A percentile compares a stretch with the other conserved stretches of the same genome.
Conservation (phyloP, 2,113 vertebrate species). For the Notothenia coriiceps region DNA sequence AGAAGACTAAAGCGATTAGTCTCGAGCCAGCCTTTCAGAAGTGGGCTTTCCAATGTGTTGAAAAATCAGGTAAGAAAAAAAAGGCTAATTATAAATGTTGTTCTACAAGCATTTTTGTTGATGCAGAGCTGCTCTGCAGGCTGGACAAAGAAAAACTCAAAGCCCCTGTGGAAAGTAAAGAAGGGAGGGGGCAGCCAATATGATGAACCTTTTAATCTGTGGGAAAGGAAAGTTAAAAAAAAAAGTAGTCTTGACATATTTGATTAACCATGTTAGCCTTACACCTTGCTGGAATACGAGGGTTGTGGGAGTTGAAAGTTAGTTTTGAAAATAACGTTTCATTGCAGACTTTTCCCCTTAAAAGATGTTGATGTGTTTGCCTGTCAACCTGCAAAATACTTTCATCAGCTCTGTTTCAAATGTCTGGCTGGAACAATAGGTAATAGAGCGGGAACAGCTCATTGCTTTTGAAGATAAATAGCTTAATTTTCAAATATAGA, state of each 20-base stretch:
- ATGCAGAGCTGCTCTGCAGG: constrained; percentile 38
- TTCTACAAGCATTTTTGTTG: constrained; percentile 48
- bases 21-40: constrained; percentile 14
- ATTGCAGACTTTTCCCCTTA: neutral
- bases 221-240: constrained; percentile 4
- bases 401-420: neutral
- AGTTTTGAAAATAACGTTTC: neutral
- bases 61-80: constrained; percentile 27
- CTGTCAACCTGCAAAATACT: neutral
- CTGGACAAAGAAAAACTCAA: constrained; percentile 10
- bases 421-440: neutral
- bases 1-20: constrained; percentile 22
- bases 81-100: constrained; percentile 57
- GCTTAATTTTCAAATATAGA: neutral
- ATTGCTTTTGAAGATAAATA: neutral
- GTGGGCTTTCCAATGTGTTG: constrained; percentile 4
- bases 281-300: neutral
- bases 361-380: neutral
- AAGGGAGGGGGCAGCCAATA: constrained; percentile 1
- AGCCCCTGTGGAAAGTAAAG: constrained; percentile 17
- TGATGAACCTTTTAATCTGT: constrained; percentile 9
- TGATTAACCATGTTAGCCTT: constrained; percentile 6
- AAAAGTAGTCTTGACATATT: neutral
- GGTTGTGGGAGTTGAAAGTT: neutral
- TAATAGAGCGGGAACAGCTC: neutral